Percentiles rank a stretch among this genome's conserved stretches.
Conservation (phyloP, 2,113 vertebrate genomes). For the Xenopus tropicalis region UCB_Xtro_10.0 CM004452.2:33737501-33738000, state of each 20-base stretch:
- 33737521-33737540: no score
- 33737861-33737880: slow-evolving; percentile 4
- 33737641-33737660: no score
- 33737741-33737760: neutral
- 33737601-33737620: no score
- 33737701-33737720: no score
- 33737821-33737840: neutral
- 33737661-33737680: no score
- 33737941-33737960: slow-evolving; percentile 46
- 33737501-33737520: no score
- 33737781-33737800: neutral
- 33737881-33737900: slow-evolving; percentile 28
- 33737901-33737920: slow-evolving; percentile 47
- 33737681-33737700: no score
- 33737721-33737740: no score
- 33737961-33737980: slow-evolving; percentile 18
- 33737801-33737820: neutral
- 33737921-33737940: slow-evolving; percentile 46
- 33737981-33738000: neutral
- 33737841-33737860: slow-evolving; percentile 3
- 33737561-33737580: no score
- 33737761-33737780: neutral
- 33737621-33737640: no score
- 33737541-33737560: no score
- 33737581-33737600: no score